phyloP scores from a whole-genome alignment of 2,113 vertebrate species.

The Trogon surrucura region DNA sequence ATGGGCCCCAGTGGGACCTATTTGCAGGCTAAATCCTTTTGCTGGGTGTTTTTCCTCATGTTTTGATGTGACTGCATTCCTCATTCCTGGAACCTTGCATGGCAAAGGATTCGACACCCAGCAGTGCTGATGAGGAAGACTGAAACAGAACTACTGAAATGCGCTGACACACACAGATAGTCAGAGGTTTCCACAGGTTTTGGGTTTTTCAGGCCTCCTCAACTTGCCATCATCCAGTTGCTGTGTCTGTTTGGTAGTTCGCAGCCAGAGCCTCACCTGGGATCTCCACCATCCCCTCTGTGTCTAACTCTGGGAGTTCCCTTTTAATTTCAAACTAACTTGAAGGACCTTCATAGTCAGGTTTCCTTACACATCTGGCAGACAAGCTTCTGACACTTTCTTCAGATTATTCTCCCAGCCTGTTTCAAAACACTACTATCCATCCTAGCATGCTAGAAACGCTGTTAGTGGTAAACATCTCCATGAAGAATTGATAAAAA shows the following conservation, averaged over 20 bases:
- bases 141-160: not conserved
- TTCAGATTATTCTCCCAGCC: not conserved
- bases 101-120: not conserved
- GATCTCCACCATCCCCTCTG: not conserved
- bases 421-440: not conserved
- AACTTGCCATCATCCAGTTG: not conserved
- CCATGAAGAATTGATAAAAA: not conserved
- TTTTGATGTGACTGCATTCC: not conserved
- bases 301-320: not conserved
- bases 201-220: not conserved
- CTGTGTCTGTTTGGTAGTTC: not conserved
- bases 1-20: not conserved
- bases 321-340: not conserved
- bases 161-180: not conserved
- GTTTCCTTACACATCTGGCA: not conserved
- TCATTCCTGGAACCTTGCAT: not conserved
- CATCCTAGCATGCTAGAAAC: not conserved
- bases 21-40: not conserved
- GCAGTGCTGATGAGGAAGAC: not conserved
- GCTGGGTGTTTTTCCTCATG: not conserved
- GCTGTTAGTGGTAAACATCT: not conserved
- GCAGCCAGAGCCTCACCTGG: not conserved
- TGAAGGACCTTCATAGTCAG: not conserved
- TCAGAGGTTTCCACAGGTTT: not conserved
- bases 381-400: not conserved